A percentile compares a stretch with the other conserved stretches of the same genome.
phyloP scores from a whole-genome alignment of 2,797 vertebrate species.

The Vultur gryphus region DNA sequence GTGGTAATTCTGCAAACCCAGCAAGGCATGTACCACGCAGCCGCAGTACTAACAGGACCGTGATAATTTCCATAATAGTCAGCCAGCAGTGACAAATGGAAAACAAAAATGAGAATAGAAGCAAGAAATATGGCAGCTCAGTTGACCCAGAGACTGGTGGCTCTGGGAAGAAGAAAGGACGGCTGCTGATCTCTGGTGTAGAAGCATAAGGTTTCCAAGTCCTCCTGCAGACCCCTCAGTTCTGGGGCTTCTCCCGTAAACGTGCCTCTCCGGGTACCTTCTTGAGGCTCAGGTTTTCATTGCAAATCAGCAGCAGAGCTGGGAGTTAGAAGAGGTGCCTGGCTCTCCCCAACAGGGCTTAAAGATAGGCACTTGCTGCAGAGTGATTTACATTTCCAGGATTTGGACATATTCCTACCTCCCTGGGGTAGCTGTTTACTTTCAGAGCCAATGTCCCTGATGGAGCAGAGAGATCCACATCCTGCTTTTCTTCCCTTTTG shows the following conservation, averaged over 20 bases:
- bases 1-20: not conserved
- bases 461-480: not conserved
- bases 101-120: not conserved
- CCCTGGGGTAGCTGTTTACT: not conserved
- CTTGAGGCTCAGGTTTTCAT: not conserved
- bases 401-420: not conserved
- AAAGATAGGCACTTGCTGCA: not conserved
- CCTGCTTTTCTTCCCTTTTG: not conserved
- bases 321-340: not conserved
- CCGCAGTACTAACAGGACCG: not conserved
- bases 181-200: not conserved
- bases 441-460: not conserved
- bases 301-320: not conserved
- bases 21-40: rapidly evolving
- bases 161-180: not conserved
- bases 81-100: not conserved
- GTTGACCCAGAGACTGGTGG: not conserved
- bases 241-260: not conserved
- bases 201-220: not conserved
- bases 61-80: not conserved
- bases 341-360: not conserved
- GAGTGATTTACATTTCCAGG: not conserved
- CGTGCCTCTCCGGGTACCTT: not conserved
- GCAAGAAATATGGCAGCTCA: not conserved
- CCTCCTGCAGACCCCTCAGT: not conserved